Base-by-base conservation (phyloP, 2,113 vertebrate species). In the Cercopithecus mona region DNA sequence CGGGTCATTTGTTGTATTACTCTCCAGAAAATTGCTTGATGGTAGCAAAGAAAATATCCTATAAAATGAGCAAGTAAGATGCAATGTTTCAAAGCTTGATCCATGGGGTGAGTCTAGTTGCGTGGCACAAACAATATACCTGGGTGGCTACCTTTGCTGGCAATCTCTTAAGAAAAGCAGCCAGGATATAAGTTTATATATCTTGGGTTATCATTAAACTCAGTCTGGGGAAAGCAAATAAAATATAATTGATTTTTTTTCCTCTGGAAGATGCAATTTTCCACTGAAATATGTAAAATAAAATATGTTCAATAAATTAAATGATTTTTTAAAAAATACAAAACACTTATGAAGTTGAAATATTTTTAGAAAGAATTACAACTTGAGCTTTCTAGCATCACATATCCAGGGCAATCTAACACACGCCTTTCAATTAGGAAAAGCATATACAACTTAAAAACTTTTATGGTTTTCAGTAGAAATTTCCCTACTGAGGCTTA, bases 221-320 rank as follows among this genome's bases (percentile, higher is more conserved):
- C 73, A 80, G 50, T 88, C 81, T 91, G 32, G 45, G 38, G 82
- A 76, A 94, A 97, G 87, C 68, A 96, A 94, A 92, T 82, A 90
- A 94, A 93, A 95, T 73, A 23, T 43, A 80, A 75, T 89, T 91
- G 84, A 79, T 50, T 50, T 50, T 50, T 50, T 97, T 98, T 97
- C 84, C 61, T 91, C 85, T 84, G 30, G 64, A 96, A 96, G 88
- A 95, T 70, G 52, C 75, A 75, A 88, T 93, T 38, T 80, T 92
- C 61, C 25, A 88, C n/a, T 50, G 25, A 94, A 96, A 83, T 90
- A 95, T 13, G 7, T 76, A 91, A 82, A 78, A 93, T 76, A 18
- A 30, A 96, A 94, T 61, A 48, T 22, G 48, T 14, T 59, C 13
- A 90, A 96, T 48, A 94, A 95, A 86, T 93, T 45, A 73, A n/a